Conservation (phyloP, 2,888 invertebrate species). For the Corbicula japonica region DNA sequence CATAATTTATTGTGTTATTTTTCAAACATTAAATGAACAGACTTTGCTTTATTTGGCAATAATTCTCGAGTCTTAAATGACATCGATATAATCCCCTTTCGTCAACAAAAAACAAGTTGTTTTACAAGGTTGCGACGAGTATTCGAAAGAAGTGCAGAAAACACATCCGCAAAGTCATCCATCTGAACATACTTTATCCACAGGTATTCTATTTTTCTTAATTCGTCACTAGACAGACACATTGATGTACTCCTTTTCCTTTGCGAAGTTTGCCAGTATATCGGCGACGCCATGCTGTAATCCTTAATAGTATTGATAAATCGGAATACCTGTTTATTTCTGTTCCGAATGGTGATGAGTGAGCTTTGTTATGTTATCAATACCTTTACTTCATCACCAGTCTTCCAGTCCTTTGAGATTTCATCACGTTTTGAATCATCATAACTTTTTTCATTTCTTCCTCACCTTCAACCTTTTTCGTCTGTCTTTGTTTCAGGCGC, state of each 20-base stretch:
- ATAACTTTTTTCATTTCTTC: not conserved
- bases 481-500: not conserved
- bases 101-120: not conserved
- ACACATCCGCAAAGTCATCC: conserved; percentile 15
- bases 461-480: not conserved
- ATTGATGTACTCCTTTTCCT: not conserved
- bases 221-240: conserved; percentile 1
- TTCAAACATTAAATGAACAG: conserved; percentile 1
- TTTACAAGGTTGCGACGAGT: not conserved
- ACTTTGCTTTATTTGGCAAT: not conserved
- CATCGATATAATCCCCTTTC: not conserved
- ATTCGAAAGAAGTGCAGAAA: not conserved
- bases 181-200: conserved; percentile 26
- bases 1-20: not conserved
- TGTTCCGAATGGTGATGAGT: not conserved
- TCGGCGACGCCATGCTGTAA: conserved; percentile 7
- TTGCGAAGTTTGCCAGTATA: conserved; percentile 4
- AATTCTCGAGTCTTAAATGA: not conserved
- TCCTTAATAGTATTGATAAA: conserved; percentile 1
- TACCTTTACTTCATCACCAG: not conserved
- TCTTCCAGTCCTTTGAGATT: not conserved
- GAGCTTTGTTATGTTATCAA: not conserved
- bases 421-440: not conserved
- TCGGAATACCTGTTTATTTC: conserved; percentile 2
- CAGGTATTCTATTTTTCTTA: conserved; percentile 20